Evolutionary conservation across 64 coral and sea anemone species (phyloP).

Genomic region (Stichodactyla helianthus): DNA sequence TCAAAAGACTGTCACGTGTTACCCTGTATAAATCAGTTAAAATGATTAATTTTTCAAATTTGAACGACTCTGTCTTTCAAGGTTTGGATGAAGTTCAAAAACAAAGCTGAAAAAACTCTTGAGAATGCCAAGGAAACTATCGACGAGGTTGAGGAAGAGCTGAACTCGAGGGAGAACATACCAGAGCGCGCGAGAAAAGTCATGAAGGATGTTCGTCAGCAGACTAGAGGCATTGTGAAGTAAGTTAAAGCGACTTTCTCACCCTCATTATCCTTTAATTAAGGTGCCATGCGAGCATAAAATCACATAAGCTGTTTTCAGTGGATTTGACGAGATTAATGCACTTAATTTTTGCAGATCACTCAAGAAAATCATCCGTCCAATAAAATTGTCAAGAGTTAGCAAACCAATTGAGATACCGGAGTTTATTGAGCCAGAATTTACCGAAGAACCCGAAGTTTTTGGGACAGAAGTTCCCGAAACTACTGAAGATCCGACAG

Average conservation of each 20-base stretch:
- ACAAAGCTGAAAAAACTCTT: background rate
- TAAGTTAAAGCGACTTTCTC: background rate
- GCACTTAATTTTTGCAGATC: background rate
- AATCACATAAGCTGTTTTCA: no score
- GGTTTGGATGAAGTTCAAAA: conserved; percentile 8
- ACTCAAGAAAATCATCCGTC: background rate
- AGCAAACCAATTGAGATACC: background rate
- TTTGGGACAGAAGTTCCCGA: background rate
- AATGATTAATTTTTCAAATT: background rate
- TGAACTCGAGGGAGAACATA: background rate
- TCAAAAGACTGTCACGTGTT: no score
- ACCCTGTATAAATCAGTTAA: no score
- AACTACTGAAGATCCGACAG: background rate
- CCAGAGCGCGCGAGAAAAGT: background rate
- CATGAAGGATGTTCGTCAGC: conserved; percentile 1
- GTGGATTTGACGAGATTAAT: background rate
- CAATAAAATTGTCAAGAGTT: background rate
- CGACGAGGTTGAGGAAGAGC: background rate
- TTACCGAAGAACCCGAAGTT: conserved; percentile 2
- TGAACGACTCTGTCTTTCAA: background rate
- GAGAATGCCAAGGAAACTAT: background rate
- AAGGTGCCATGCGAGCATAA: no score
- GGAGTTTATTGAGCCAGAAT: background rate
- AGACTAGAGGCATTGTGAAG: background rate
- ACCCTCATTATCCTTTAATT: background rate